Evolutionary conservation across 2,797 vertebrate genomes (phyloP).

Genomic region (Hydrocynus forskahlii): DNA sequence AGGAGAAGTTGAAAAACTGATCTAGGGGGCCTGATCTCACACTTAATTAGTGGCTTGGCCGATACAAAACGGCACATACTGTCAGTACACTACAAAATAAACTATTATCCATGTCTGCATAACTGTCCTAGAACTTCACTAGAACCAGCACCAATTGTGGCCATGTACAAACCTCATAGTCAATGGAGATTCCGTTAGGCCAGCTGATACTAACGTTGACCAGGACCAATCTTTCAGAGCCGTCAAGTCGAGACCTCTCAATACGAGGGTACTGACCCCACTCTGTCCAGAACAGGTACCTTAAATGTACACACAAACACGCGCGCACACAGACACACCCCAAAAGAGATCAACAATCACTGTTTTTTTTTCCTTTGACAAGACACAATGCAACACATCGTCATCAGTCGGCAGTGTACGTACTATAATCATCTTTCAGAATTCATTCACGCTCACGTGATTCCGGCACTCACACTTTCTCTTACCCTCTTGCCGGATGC

Average conservation of each 20-base stretch:
- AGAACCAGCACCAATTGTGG: not conserved
- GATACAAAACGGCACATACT: no score
- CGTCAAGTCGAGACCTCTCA: constrained; percentile 90
- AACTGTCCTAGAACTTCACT: not conserved
- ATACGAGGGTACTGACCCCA: constrained; percentile 98
- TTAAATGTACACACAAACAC: constrained; percentile 59
- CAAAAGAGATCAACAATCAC: not conserved
- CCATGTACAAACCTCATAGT: constrained; percentile 86
- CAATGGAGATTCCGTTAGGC: constrained; percentile 96
- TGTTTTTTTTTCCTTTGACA: not conserved
- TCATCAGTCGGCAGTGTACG: constrained; percentile 9
- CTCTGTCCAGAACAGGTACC: constrained; percentile 98
- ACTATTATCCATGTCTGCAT: not conserved
- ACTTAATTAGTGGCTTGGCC: no score
- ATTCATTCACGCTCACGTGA: not conserved
- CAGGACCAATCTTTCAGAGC: constrained; percentile 87
- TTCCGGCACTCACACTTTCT: not conserved
- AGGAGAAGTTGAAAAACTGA: no score
- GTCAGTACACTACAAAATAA: not conserved
- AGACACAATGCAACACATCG: not conserved
- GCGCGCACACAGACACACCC: not conserved
- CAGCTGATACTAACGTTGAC: constrained; percentile 96
- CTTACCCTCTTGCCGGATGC: constrained; percentile 93
- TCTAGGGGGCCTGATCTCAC: no score
- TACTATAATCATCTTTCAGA: no score